Evolutionary conservation across 2,888 invertebrate genomes (phyloP), one percentile per base, ranked within the genome.

Genomic region (Tetrapedia diversipes): DNA sequence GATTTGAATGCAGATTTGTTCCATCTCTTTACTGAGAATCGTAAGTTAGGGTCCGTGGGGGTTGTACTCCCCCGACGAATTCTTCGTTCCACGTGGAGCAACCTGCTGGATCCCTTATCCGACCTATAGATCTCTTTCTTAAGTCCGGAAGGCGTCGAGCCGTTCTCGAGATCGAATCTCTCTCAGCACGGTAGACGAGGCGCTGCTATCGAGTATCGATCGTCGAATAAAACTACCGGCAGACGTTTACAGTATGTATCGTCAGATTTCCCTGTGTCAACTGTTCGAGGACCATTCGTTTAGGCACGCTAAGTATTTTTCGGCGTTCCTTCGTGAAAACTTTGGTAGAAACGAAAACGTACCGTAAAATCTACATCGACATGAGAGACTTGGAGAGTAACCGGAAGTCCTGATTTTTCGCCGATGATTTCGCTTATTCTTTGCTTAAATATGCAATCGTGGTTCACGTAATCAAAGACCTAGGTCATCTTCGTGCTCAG

Each of bases 31-130:
- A n/a, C n/a, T n/a, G n/a, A n/a, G n/a, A n/a, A n/a, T n/a, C n/a
- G n/a, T n/a, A n/a, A n/a, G n/a, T n/a, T n/a, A n/a, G n/a, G n/a
- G n/a, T n/a, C n/a, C n/a, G n/a, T n/a, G 27, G 29, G 29, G 61
- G 61, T 45, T 27, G 61, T 43, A 49, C 56, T 47, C 16, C 16
- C 32, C 19, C 24, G 19, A 37, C 57, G 61, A 43, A 53, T 54
- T 56, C 45, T 45, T 32, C 37, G n/a, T 64, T 53, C 57, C 79
- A 60, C 63, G 66, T 39, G 74, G 56, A 64, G 59, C 65, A 80
- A 80, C 80, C 80, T 72, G 80, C 72, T 76, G 69, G 59, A 72
- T 80, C 57, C 53, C 60, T 68, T 71, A 80, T 80, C 70, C 71
- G 27, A 16, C 53, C 53, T 24, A 37, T 64, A 61, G 69, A 79